phyloP scores from a whole-genome alignment of 2,113 vertebrate species.

The Pterocles orientalis region DNA sequence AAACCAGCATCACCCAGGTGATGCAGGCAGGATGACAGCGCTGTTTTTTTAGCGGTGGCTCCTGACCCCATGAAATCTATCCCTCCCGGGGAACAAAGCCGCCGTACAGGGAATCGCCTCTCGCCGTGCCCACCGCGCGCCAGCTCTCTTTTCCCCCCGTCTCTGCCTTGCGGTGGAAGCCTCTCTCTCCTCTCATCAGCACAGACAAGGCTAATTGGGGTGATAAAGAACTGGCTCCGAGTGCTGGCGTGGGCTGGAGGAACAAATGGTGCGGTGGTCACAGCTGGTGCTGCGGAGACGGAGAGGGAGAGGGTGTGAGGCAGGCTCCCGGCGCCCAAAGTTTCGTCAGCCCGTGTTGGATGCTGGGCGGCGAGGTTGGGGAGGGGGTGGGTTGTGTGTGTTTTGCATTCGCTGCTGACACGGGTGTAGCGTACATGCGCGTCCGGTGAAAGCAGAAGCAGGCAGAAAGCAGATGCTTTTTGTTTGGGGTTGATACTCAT shows the following conservation, averaged over 20 bases:
- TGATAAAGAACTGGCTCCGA: slow-evolving; percentile 46
- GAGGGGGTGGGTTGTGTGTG: slow-evolving; percentile 18
- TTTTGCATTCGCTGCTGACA: slow-evolving; percentile 51
- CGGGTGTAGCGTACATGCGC: slow-evolving; percentile 21
- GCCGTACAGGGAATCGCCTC: neutral
- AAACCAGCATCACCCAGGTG: neutral
- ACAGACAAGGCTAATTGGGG: slow-evolving; percentile 62
- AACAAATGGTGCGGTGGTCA: slow-evolving; percentile 48
- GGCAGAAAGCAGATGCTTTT: slow-evolving; percentile 55
- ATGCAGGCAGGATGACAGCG: neutral
- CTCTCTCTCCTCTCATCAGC: slow-evolving; percentile 64
- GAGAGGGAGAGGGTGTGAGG: slow-evolving; percentile 38
- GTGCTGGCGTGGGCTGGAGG: slow-evolving; percentile 36
- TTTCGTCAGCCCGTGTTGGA: neutral
- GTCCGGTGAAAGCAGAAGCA: slow-evolving; percentile 45
- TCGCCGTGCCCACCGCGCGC: neutral
- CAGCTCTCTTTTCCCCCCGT: neutral
- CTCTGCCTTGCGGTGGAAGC: slow-evolving; percentile 1
- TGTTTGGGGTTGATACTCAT: slow-evolving; percentile 55
- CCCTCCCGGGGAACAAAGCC: neutral
- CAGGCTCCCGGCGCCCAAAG: slow-evolving; percentile 12
- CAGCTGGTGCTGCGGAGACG: slow-evolving; percentile 44
- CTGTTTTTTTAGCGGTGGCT: neutral
- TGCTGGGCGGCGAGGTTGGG: neutral
- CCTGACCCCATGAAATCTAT: neutral